A percentile compares a stretch with the other conserved stretches of the same genome.
Conservation (phyloP, 2,113 vertebrate genomes). For the Crotalus viridis region DNA sequence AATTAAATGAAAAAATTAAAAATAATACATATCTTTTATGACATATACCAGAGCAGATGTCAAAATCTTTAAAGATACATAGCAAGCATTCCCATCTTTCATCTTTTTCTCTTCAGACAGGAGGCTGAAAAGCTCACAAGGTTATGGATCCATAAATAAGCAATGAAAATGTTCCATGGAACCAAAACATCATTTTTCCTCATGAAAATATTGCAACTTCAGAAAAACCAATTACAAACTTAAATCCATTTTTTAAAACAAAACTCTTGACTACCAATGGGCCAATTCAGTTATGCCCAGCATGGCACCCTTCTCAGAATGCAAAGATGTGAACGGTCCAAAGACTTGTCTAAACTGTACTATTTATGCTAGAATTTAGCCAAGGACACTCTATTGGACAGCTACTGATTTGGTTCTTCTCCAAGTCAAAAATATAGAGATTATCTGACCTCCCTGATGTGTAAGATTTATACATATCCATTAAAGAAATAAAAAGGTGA, state of each 20-base stretch:
- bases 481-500: conserved; percentile 47
- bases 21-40: neutral
- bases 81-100: neutral
- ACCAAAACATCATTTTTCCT: neutral
- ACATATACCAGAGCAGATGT: neutral
- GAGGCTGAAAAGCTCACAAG: neutral
- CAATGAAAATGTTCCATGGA: neutral
- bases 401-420: neutral
- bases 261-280: neutral
- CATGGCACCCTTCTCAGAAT: neutral
- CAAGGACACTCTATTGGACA: neutral
- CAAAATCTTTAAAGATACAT: neutral
- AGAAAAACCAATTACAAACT: neutral
- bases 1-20: neutral
- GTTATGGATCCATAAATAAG: neutral
- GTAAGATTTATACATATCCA: conserved; percentile 47
- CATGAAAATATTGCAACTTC: neutral
- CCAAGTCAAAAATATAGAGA: conserved; percentile 33
- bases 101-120: neutral
- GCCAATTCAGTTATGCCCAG: neutral
- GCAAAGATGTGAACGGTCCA: neutral
- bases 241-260: neutral
- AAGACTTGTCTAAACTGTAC: neutral
- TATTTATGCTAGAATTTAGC: neutral
- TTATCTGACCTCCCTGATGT: conserved; percentile 25